Conservation (phyloP, 2,797 vertebrate genomes). For the Catamblyrhynchus diadema region DNA sequence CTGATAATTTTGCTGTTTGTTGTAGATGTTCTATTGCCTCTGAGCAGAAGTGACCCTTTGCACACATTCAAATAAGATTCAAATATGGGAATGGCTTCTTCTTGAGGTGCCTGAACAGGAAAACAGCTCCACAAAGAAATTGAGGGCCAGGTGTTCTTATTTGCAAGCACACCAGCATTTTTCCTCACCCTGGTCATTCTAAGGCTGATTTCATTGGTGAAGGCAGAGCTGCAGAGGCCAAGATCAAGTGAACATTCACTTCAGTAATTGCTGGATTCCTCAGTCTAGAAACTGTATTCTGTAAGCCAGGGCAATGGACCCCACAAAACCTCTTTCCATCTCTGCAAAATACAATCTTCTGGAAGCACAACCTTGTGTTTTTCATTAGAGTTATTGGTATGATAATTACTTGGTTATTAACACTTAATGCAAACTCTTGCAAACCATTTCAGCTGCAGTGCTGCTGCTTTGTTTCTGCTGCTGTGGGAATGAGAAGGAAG, state of each 20-base stretch:
- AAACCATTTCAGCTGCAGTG: neutral
- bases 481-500: neutral
- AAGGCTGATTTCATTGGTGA: neutral
- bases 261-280: neutral
- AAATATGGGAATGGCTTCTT: neutral
- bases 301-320: neutral
- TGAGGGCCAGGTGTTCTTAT: neutral
- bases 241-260: neutral
- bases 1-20: neutral
- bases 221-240: neutral
- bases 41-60: neutral
- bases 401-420: conserved; percentile 32
- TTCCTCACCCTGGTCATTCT: neutral
- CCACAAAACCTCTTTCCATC: neutral
- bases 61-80: neutral
- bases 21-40: neutral
- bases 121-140: neutral
- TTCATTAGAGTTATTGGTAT: neutral
- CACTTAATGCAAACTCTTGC: neutral
- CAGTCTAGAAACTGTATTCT: neutral
- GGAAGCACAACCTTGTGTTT: neutral
- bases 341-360: neutral
- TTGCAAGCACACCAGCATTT: neutral
- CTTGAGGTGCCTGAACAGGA: neutral
- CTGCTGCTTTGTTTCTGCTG: conserved; percentile 4